Evolutionary conservation across 2,113 vertebrate species (phyloP).

Genomic region (Perca fluviatilis): DNA sequence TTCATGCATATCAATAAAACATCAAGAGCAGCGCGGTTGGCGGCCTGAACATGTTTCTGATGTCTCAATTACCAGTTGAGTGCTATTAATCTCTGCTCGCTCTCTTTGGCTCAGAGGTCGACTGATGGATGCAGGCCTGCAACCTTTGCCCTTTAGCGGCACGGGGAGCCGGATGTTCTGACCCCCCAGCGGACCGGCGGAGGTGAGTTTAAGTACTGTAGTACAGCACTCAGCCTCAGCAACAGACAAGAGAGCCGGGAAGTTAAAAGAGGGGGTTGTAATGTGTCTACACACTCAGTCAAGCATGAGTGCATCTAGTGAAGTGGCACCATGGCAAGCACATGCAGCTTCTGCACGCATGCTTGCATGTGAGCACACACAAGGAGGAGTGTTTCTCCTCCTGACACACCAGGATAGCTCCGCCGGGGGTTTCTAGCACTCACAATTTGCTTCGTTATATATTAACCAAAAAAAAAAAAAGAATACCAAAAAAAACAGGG

Average conservation of each 20-base stretch:
- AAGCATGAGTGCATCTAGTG: constrained; percentile 76
- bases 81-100: constrained; percentile 71
- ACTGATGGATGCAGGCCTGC: constrained; percentile 58
- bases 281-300: constrained; percentile 74
- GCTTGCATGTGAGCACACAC: constrained; percentile 48
- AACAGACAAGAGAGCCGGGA: constrained; percentile 57
- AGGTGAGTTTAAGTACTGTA: constrained; percentile 70
- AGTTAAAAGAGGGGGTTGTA: constrained; percentile 29
- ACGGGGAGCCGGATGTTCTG: constrained; percentile 35
- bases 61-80: constrained; percentile 75
- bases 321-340: constrained; percentile 78
- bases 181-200: constrained; percentile 29
- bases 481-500: constrained; percentile 45
- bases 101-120: constrained; percentile 58
- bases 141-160: constrained; percentile 62
- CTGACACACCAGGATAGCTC: constrained; percentile 66
- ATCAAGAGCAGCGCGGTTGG: constrained; percentile 56
- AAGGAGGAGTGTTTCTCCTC: constrained; percentile 46
- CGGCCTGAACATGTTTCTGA: constrained; percentile 65
- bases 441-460: constrained; percentile 64
- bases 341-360: constrained; percentile 70
- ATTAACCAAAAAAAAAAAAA: constrained; percentile 51
- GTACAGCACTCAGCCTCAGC: constrained; percentile 65
- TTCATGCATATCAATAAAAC: constrained; percentile 77
- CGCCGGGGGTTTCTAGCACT: constrained; percentile 62